A percentile compares a stretch with the other conserved stretches of the same genome.
phyloP scores from a whole-genome alignment of 2,888 invertebrate species.

The Amiota mariae region DNA sequence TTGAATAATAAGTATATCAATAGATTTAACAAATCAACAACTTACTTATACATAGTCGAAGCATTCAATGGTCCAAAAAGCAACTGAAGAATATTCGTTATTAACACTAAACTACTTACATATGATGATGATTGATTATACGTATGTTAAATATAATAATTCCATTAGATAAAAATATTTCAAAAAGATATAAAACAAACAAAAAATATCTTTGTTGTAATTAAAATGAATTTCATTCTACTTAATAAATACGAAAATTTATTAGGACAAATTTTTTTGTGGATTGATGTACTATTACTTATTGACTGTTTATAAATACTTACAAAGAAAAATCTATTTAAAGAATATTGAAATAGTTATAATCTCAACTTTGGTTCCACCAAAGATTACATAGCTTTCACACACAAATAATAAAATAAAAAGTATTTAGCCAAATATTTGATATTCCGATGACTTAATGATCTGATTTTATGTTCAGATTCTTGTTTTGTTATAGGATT shows the following conservation, averaged over 20 bases:
- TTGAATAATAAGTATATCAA: not conserved
- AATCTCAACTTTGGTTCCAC: too few species aligned
- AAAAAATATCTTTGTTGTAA: slow-evolving; percentile 10
- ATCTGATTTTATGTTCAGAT: too few species aligned
- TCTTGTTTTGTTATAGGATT: too few species aligned
- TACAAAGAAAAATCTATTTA: not conserved
- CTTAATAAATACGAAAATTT: slow-evolving; percentile 3
- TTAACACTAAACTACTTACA: slow-evolving; percentile 25
- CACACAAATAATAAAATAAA: too few species aligned
- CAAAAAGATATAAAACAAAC: not conserved
- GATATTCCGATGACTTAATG: too few species aligned
- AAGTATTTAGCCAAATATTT: too few species aligned
- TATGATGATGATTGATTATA: too few species aligned
- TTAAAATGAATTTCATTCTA: slow-evolving; percentile 6
- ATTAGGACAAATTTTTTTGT: not conserved
- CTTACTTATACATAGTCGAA: slow-evolving; percentile 45
- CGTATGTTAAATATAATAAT: not conserved
- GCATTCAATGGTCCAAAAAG: slow-evolving; percentile 56
- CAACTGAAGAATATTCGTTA: slow-evolving; percentile 52
- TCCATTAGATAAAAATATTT: not conserved
- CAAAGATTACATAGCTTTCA: too few species aligned
- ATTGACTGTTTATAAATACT: not conserved
- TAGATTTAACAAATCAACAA: slow-evolving; percentile 18
- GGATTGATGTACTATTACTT: not conserved
- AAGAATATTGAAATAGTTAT: not conserved